Evolutionary conservation across 2,113 vertebrate genomes (phyloP).

Genomic region (Triplophysa siluroides): DNA sequence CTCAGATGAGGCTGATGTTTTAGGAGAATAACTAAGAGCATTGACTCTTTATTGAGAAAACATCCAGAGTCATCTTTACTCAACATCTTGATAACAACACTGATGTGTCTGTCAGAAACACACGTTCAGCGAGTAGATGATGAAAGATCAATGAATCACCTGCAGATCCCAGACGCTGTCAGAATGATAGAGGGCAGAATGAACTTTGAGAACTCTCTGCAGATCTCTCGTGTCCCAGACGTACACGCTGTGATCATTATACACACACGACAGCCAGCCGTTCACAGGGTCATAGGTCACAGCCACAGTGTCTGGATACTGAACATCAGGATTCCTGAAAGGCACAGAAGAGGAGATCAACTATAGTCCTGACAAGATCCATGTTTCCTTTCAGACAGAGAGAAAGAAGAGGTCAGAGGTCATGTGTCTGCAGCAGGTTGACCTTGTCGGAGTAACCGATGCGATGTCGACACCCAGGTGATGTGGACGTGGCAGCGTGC

Average conservation of each 20-base stretch:
- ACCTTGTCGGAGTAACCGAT: slow-evolving; percentile 80
- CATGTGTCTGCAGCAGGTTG: too few species aligned
- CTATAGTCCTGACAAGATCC: neutral
- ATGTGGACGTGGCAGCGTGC: slow-evolving; percentile 88
- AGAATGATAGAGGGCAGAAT: slow-evolving; percentile 91
- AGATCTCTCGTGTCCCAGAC: slow-evolving; percentile 94
- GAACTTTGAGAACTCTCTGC: slow-evolving; percentile 89
- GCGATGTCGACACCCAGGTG: slow-evolving; percentile 76
- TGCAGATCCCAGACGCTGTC: slow-evolving; percentile 92
- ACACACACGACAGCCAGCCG: slow-evolving; percentile 92
- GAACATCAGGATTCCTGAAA: slow-evolving; percentile 71
- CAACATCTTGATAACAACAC: too few species aligned
- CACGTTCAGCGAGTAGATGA: too few species aligned
- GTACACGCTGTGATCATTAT: slow-evolving; percentile 96
- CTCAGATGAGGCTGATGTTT: too few species aligned
- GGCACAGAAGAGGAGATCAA: slow-evolving; percentile 70
- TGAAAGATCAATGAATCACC: slow-evolving; percentile 67
- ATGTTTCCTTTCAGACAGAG: neutral
- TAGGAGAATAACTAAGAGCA: too few species aligned
- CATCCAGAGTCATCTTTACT: too few species aligned
- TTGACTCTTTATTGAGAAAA: too few species aligned
- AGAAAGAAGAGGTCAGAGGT: neutral
- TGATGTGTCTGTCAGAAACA: too few species aligned
- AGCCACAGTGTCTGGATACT: slow-evolving; percentile 87
- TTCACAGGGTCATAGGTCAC: slow-evolving; percentile 88